A percentile compares a stretch with the other conserved stretches of the same genome.
These are phyloP conservation scores for Serilophus lunatus DNA, from an alignment of 2,113 vertebrate genomes.

Conservation along the genomic window DNA sequence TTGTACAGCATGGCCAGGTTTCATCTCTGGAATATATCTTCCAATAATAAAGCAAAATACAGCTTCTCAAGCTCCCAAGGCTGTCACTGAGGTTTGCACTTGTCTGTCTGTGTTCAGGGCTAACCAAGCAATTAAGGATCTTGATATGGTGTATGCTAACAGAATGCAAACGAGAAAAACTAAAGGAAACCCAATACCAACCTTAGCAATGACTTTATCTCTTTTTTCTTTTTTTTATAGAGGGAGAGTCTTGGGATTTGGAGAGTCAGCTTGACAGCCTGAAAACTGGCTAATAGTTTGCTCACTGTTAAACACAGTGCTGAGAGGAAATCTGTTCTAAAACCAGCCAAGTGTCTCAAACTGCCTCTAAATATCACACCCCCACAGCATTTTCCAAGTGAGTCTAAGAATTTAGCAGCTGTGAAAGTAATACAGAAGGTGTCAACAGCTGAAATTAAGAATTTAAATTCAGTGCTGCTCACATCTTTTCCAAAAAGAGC, in stretches of 20 bases:
- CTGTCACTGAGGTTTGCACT: neutral
- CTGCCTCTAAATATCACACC: slow-evolving; percentile 38
- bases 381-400: neutral
- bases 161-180: neutral
- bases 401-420: slow-evolving; percentile 43
- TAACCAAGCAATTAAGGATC: neutral
- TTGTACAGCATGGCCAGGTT: neutral
- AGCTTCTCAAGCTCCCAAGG: neutral
- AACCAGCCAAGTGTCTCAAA: slow-evolving; percentile 44
- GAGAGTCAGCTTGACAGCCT: neutral
- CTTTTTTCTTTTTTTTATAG: neutral
- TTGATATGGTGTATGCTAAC: neutral
- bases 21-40: neutral
- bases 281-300: slow-evolving; percentile 41
- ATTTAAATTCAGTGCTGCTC: slow-evolving; percentile 25
- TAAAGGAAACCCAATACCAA: neutral
- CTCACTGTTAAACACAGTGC: slow-evolving; percentile 11
- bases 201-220: neutral
- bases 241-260: neutral
- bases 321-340: slow-evolving; percentile 48
- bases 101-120: neutral
- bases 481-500: neutral
- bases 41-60: neutral
- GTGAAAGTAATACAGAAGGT: slow-evolving; percentile 44
- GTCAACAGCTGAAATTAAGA: slow-evolving; percentile 36